A percentile compares a stretch with the other conserved stretches of the same genome.
Conservation (phyloP, 1,140 invertebrate species). For the Acromyrmex charruanus region DNA sequence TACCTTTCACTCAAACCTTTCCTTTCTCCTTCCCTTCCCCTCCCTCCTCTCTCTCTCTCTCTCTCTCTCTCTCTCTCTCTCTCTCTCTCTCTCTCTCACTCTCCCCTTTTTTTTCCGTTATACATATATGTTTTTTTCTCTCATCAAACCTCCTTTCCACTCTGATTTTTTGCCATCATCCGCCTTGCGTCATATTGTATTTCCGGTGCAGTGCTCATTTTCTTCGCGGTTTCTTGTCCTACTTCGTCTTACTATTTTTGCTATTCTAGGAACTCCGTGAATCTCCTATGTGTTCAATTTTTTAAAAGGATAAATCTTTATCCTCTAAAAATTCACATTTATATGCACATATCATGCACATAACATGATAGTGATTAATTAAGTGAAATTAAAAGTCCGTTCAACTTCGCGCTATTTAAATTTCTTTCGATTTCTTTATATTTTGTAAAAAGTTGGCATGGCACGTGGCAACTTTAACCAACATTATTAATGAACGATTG, state of each 20-base stretch:
- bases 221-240: slow-evolving; percentile 31
- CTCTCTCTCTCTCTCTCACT: not conserved
- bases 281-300: not conserved
- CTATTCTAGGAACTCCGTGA: not conserved
- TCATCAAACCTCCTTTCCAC: not conserved
- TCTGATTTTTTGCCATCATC: slow-evolving; percentile 31
- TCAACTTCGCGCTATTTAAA: not conserved
- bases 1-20: slow-evolving; percentile 26
- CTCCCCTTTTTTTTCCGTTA: not conserved
- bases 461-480: not conserved
- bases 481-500: not conserved
- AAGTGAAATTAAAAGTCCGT: not conserved
- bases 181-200: slow-evolving; percentile 27
- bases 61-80: not conserved
- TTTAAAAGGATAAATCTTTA: not conserved
- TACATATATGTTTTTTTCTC: not conserved
- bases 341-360: no score
- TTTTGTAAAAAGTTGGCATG: not conserved
- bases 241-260: not conserved
- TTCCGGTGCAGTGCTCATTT: slow-evolving; percentile 47
- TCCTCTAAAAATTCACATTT: slow-evolving; percentile 1
- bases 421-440: not conserved
- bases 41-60: not conserved
- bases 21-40: not conserved
- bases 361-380: not conserved